Conservation (phyloP, 2,797 vertebrate genomes). For the Anguilla megastoma region DNA sequence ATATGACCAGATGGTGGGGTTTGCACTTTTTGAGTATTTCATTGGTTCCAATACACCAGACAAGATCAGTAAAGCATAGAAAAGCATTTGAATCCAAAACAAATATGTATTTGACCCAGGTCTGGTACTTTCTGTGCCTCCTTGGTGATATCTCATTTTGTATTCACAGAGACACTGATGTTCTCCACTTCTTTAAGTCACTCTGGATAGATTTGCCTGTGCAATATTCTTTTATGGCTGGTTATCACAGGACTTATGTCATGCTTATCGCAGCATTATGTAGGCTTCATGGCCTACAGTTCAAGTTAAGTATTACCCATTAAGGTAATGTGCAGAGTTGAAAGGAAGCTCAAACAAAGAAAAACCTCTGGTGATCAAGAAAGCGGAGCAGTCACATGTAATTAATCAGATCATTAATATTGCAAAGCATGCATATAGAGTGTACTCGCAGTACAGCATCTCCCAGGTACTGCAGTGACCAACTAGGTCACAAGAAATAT, state of each 20-base stretch:
- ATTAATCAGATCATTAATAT: conserved; percentile 7
- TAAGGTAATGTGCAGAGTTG: neutral
- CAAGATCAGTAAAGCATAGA: no score
- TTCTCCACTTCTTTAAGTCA: neutral
- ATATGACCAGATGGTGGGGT: no score
- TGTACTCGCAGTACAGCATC: neutral
- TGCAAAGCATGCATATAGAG: neutral
- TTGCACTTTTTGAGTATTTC: no score
- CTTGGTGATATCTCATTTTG: neutral
- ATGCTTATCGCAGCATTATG: neutral
- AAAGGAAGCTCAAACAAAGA: neutral
- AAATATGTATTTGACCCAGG: no score
- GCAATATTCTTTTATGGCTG: neutral
- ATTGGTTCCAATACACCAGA: no score
- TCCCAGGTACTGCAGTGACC: neutral
- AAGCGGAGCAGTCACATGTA: neutral
- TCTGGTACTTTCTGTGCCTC: neutral
- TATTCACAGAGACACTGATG: neutral
- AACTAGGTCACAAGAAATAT: neutral
- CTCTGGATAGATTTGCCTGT: neutral
- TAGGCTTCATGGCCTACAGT: neutral
- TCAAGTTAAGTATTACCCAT: neutral
- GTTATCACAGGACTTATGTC: neutral
- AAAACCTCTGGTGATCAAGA: neutral
- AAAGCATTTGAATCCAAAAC: no score